Evolutionary conservation across 2,113 vertebrate genomes (phyloP).

Genomic region (Carlito syrichta): DNA sequence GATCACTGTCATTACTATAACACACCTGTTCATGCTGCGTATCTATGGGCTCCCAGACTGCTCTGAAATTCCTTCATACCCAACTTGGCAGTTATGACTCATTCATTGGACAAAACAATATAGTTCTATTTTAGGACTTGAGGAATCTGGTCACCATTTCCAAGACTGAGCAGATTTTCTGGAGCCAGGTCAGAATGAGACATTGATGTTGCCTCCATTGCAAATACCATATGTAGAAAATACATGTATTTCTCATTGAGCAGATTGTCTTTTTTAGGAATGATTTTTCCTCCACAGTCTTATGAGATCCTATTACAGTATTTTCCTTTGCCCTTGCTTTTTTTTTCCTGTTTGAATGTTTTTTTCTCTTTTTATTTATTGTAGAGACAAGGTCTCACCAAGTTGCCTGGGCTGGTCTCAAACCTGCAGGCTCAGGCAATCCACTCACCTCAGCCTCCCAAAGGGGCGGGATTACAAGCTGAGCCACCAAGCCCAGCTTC

Average conservation of each 20-base stretch:
- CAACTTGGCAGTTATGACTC: not conserved
- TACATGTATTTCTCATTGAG: not conserved
- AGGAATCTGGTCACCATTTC: not conserved
- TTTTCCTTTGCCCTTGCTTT: constrained; percentile 16
- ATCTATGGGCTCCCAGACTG: not conserved
- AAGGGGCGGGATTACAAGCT: no score
- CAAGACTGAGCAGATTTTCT: not conserved
- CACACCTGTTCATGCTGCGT: not conserved
- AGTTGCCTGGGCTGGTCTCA: no score
- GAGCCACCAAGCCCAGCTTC: no score
- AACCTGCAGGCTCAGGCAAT: no score
- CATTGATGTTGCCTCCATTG: not conserved
- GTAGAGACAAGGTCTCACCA: no score
- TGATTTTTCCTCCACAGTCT: not conserved
- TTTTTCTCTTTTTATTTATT: not conserved
- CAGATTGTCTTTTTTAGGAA: not conserved
- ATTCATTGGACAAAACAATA: not conserved
- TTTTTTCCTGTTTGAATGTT: not conserved
- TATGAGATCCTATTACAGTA: not conserved
- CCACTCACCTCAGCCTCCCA: no score
- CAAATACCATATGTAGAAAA: not conserved
- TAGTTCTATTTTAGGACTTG: not conserved
- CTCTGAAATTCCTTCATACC: not conserved
- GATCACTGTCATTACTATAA: not conserved
- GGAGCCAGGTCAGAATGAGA: not conserved